These are phyloP conservation scores for Hiodon alosoides DNA, from an alignment of 2,113 vertebrate genomes.

Conservation along the genomic window DNA sequence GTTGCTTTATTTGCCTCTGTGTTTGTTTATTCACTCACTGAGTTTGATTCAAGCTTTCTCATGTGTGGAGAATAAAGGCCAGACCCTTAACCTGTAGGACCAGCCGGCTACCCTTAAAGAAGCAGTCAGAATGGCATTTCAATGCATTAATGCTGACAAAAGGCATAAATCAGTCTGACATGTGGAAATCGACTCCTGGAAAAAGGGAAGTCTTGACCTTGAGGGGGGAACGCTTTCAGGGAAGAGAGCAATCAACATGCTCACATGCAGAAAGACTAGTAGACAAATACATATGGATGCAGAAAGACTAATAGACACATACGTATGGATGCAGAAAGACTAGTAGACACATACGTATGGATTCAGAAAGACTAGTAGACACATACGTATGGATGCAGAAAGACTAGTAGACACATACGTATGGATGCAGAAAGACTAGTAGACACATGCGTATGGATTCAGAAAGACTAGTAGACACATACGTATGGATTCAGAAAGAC, in stretches of 20 bases:
- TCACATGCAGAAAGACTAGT: not conserved
- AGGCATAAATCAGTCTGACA: slow-evolving; percentile 8
- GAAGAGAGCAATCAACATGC: not conserved
- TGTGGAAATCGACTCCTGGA: slow-evolving; percentile 36
- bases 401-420: too few species aligned
- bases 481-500: too few species aligned
- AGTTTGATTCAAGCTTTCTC: not conserved
- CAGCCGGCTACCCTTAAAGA: not conserved
- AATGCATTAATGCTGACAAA: slow-evolving; percentile 17
- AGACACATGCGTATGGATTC: too few species aligned
- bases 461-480: too few species aligned
- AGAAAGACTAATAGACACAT: not conserved
- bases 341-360: too few species aligned
- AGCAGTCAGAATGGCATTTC: slow-evolving; percentile 1
- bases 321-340: not conserved
- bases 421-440: too few species aligned
- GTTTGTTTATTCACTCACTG: not conserved
- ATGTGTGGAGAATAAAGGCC: not conserved
- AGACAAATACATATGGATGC: not conserved
- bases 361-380: too few species aligned
- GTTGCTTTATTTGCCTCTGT: slow-evolving; percentile 1
- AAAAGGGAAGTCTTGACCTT: slow-evolving; percentile 50
- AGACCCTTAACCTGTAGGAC: not conserved
- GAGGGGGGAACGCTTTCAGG: slow-evolving; percentile 44
- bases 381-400: too few species aligned